Evolutionary conservation across 92 coral and sea anemone genomes (phyloP), one percentile per base, ranked within the genome.

Genomic region (Galaxea fascicularis): DNA sequence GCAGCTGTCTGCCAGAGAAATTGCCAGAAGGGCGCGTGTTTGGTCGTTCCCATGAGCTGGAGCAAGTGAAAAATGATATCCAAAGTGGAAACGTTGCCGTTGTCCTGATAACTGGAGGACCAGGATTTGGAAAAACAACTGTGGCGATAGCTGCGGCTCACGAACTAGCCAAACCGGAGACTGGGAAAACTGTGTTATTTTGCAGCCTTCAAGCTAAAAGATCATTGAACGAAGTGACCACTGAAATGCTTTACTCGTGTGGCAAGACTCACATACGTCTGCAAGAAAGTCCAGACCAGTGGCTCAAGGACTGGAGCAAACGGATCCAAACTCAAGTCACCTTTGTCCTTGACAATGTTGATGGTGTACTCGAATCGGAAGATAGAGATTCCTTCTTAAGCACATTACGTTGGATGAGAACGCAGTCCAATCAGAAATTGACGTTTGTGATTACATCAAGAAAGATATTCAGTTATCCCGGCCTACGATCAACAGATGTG

Each of bases 111-210:
- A 77, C 84, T 31, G 89, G 89, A 1, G 89, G 89, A 9, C 89
- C 89, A 25, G 89, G 89, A 18, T 85, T 53, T 17, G 89, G 89
- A 3, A 85, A 85, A 47, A 78, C 89, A 9, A 71, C 89, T 56
- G 69, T 69, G 53, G 79, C 78, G 11, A 85, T 18, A 20, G 62
- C 68, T 18, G 73, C 51, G 0, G 56, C 82, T 26, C 62, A 71
- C n/a, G 51, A 41, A 6, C 27, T 57, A 1, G 71, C 78, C 1
- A 58, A 69, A 24, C 13, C 59, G 1, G 68, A 56, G 22, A n/a
- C 44, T 4, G 30, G 4, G 22, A 41, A 46, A 63, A 78, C 39
- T 8, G 82, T 78, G 25, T 63, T 62, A 8, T 78, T 78, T 45
- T 78, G 85, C 66, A 16, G 54, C 31, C 51, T 81, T 5, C 57